A percentile compares a stretch with the other conserved stretches of the same genome.
Evolutionary conservation across 1,140 invertebrate genomes (phyloP).

Genomic region (Dolichoris vasculosae): DNA sequence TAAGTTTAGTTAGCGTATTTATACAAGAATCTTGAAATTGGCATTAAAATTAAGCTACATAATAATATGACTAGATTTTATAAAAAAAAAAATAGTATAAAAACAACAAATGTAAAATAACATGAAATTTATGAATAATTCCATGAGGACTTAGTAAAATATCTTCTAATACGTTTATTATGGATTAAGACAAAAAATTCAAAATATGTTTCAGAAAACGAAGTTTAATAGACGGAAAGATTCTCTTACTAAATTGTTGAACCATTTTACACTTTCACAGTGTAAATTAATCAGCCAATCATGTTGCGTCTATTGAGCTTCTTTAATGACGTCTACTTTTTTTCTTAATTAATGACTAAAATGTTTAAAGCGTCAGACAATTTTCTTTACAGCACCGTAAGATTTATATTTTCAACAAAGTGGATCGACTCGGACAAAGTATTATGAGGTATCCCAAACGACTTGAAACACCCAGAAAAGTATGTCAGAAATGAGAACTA

Average conservation of each 20-base stretch:
- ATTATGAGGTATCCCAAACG: slow-evolving; percentile 42
- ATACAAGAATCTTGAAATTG: too few relatives aligned
- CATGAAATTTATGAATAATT: too few relatives aligned
- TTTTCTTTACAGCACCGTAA: slow-evolving; percentile 28
- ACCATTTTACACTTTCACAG: slow-evolving; percentile 37
- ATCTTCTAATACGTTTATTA: too few relatives aligned
- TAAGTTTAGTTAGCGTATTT: too few relatives aligned
- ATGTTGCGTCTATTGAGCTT: not conserved
- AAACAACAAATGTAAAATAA: too few relatives aligned
- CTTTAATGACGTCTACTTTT: not conserved
- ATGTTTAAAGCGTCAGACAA: slow-evolving; percentile 19
- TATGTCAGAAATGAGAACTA: slow-evolving; percentile 60
- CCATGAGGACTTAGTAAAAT: too few relatives aligned
- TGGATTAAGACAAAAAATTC: too few relatives aligned
- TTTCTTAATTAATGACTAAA: slow-evolving; percentile 41
- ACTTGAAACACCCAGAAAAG: slow-evolving; percentile 54
- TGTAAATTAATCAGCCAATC: slow-evolving; percentile 32
- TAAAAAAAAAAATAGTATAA: too few relatives aligned
- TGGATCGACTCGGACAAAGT: slow-evolving; percentile 35
- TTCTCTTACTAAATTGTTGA: slow-evolving; percentile 1
- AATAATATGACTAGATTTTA: too few relatives aligned
- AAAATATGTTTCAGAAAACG: not conserved
- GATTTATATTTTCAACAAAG: slow-evolving; percentile 45
- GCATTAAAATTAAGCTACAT: too few relatives aligned
- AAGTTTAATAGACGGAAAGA: not conserved